These are phyloP conservation scores for Pocota personata DNA, from an alignment of 2,888 invertebrate genomes.

Conservation along the genomic window DNA sequence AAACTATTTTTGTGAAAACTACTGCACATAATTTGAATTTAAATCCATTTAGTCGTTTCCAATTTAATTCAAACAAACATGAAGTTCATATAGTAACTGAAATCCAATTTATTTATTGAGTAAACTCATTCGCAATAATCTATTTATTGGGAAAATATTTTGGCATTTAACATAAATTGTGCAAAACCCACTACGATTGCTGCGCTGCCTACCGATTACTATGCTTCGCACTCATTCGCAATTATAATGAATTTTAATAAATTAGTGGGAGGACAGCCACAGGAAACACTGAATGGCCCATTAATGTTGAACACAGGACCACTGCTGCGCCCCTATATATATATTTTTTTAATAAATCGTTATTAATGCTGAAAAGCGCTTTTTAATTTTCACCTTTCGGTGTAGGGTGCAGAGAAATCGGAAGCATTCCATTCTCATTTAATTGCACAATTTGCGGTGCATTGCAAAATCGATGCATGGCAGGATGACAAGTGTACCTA, in stretches of 20 bases:
- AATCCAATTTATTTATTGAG: neutral
- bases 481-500: neutral
- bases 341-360: constrained; percentile 79
- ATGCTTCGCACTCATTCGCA: neutral
- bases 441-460: neutral
- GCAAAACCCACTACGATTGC: neutral
- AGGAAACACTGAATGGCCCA: neutral
- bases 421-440: neutral
- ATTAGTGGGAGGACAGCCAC: neutral
- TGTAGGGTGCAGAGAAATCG: neutral
- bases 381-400: constrained; percentile 74
- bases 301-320: neutral
- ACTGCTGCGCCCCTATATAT: neutral
- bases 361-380: constrained; percentile 79
- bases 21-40: no score
- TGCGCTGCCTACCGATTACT: neutral
- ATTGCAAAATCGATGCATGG: neutral
- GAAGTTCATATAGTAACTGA: neutral
- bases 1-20: no score
- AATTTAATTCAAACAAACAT: neutral
- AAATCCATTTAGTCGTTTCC: no score
- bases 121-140: constrained; percentile 8
- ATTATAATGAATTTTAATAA: constrained; percentile 45
- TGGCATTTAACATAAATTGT: constrained; percentile 42
- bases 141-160: constrained; percentile 41